These are phyloP conservation scores for Trichonephila clavipes DNA, from an alignment of 1,140 invertebrate genomes.

Conservation along the genomic window DNA sequence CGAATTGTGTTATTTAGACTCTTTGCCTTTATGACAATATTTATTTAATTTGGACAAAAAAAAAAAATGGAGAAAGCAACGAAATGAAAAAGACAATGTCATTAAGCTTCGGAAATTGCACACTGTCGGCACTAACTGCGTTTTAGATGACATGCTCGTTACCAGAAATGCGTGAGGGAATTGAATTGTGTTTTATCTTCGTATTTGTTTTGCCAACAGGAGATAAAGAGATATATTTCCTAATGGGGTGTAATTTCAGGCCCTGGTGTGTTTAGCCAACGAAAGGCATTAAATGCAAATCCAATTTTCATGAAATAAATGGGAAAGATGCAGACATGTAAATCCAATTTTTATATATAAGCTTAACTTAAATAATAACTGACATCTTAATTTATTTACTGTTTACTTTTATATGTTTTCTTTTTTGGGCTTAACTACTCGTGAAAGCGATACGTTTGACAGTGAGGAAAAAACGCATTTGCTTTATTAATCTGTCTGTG, in stretches of 20 bases:
- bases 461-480: no score
- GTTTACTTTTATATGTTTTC: no score
- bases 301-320: not conserved
- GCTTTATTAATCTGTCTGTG: no score
- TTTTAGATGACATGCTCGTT: not conserved
- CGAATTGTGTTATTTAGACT: not conserved
- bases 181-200: slow-evolving; percentile 13
- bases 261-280: not conserved
- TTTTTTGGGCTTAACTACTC: no score
- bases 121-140: not conserved
- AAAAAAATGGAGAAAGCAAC: not conserved
- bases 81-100: slow-evolving; percentile 17
- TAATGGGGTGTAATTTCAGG: not conserved
- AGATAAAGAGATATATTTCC: not conserved
- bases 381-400: no score
- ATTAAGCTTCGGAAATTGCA: slow-evolving; percentile 42
- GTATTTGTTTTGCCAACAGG: not conserved
- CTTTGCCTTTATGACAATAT: slow-evolving; percentile 19
- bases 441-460: no score
- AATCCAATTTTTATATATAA: no score
- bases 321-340: no score
- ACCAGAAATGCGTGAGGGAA: not conserved
- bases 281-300: not conserved
- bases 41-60: slow-evolving; percentile 37
- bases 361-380: no score